A percentile compares a stretch with the other conserved stretches of the same genome.
Conservation (phyloP, 2,797 vertebrate species). For the Delichon dasypus region DNA sequence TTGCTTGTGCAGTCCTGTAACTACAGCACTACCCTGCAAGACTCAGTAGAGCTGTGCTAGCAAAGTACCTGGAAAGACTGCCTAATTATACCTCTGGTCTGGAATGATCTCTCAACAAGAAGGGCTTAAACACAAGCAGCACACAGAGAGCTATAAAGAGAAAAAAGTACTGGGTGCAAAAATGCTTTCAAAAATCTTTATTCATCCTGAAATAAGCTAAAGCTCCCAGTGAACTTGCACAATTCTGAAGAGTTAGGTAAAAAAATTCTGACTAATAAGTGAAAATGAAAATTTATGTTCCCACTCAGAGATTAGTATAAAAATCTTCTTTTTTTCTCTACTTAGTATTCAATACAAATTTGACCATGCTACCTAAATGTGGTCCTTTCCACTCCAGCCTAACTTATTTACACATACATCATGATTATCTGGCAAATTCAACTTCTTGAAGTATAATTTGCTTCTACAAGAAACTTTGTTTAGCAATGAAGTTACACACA, state of each 20-base stretch:
- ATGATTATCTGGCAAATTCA: not conserved
- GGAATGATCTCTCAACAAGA: not conserved
- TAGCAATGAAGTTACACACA: not conserved
- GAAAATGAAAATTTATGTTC: not conserved
- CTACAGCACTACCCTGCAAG: not conserved
- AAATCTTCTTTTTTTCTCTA: not conserved
- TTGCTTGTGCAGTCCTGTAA: not conserved
- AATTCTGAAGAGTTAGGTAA: not conserved
- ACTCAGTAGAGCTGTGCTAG: not conserved
- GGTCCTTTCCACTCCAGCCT: not conserved
- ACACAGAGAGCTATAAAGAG: not conserved
- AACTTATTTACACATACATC: not conserved
- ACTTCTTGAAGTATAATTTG: not conserved
- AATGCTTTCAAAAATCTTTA: not conserved
- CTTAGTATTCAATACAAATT: not conserved
- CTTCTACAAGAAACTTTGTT: not conserved
- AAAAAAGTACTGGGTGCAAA: not conserved
- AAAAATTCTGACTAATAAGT: not conserved
- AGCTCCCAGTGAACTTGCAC: not conserved
- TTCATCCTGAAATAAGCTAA: not conserved
- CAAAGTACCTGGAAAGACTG: not conserved
- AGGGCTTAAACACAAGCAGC: not conserved
- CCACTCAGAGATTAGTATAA: not conserved
- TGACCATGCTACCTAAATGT: not conserved
- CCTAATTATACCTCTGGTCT: not conserved